Conservation (phyloP, 2,888 invertebrate species). For the Danaus chrysippus region DNA sequence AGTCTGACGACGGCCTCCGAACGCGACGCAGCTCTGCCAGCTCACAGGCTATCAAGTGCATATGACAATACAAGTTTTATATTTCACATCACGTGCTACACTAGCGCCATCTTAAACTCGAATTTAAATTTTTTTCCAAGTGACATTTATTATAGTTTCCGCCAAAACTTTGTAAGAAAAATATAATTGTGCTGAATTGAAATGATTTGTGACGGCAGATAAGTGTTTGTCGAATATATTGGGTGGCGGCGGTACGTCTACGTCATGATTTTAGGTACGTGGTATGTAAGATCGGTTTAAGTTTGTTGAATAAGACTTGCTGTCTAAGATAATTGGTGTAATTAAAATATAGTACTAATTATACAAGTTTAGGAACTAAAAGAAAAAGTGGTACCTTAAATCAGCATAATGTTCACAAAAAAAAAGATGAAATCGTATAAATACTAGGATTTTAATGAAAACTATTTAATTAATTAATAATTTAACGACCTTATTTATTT, state of each 20-base stretch:
- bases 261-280: conserved; percentile 70
- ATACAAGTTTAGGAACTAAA: too few relatives aligned
- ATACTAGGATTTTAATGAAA: too few relatives aligned
- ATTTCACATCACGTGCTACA: conserved; percentile 39
- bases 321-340: background rate
- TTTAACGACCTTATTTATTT: too few relatives aligned
- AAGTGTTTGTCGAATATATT: conserved; percentile 65
- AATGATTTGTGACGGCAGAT: conserved; percentile 63
- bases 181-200: conserved; percentile 58
- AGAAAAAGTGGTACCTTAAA: too few relatives aligned
- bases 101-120: conserved; percentile 15
- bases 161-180: conserved; percentile 41
- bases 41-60: conserved; percentile 39
- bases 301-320: conserved; percentile 11
- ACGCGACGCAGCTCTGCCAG: conserved; percentile 47
- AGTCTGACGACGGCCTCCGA: conserved; percentile 56
- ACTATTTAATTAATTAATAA: too few relatives aligned
- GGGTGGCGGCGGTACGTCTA: conserved; percentile 57
- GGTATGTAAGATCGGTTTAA: conserved; percentile 27
- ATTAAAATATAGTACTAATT: background rate
- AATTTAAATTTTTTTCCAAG: conserved; percentile 11
- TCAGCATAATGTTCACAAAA: too few relatives aligned
- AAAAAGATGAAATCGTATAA: too few relatives aligned
- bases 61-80: conserved; percentile 40
- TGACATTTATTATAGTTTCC: conserved; percentile 8